phyloP scores from a whole-genome alignment of 2,888 invertebrate genomes.

The Philereme transversata region DNA sequence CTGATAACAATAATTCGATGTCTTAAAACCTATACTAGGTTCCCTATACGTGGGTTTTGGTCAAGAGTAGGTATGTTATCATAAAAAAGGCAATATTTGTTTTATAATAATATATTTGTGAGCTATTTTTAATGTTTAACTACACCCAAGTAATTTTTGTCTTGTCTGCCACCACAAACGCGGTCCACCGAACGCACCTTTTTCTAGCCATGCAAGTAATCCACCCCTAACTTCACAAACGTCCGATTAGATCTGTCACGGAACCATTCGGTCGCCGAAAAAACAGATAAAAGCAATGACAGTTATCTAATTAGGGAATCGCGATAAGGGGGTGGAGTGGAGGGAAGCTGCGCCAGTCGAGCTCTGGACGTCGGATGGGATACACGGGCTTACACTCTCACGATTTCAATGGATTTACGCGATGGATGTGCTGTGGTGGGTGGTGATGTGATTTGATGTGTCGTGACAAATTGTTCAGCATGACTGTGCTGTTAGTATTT shows the following conservation, averaged over 20 bases:
- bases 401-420: slow-evolving; percentile 12
- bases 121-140: no score
- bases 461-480: slow-evolving; percentile 45
- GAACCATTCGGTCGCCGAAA: slow-evolving; percentile 50
- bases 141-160: no score
- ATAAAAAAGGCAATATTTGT: no score
- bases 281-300: slow-evolving; percentile 77
- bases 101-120: no score
- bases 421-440: slow-evolving; percentile 33
- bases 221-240: slow-evolving; percentile 32
- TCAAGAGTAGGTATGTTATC: no score
- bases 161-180: no score
- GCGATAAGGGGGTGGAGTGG: slow-evolving; percentile 63
- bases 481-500: slow-evolving; percentile 58
- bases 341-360: slow-evolving; percentile 67
- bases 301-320: slow-evolving; percentile 82
- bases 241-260: slow-evolving; percentile 27
- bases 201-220: slow-evolving; percentile 44
- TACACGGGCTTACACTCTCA: slow-evolving; percentile 35
- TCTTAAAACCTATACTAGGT: no score
- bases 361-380: slow-evolving; percentile 39
- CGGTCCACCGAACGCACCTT: no score
- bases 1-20: no score
- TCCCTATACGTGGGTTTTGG: no score
- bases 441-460: slow-evolving; percentile 40